Evolutionary conservation across 2,113 vertebrate genomes (phyloP).

Genomic region (Bambusicola thoracicus): DNA sequence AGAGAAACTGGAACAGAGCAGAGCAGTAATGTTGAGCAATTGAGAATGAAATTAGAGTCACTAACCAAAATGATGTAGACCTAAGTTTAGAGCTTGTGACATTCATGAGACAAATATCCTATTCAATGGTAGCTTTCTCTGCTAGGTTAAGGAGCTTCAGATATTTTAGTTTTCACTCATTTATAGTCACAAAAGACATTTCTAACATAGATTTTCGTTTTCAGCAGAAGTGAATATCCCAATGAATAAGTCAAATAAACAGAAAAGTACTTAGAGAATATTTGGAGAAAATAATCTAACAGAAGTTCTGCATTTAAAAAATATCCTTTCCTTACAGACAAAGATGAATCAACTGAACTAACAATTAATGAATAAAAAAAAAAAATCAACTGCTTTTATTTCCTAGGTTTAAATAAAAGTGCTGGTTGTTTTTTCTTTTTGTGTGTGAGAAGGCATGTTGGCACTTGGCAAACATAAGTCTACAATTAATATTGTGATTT

Average conservation of each 20-base stretch:
- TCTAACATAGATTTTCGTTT: background rate
- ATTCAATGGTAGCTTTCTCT: background rate
- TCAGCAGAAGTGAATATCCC: no score
- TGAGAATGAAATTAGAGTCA: background rate
- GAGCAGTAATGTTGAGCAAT: background rate
- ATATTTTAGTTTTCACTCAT: background rate
- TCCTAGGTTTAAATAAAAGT: background rate
- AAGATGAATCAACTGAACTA: background rate
- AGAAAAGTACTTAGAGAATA: background rate
- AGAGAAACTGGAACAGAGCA: background rate
- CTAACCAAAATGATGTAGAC: background rate
- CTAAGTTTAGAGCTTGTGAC: background rate
- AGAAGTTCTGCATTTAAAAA: background rate
- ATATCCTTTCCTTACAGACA: background rate
- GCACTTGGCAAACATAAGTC: background rate
- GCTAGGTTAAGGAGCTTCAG: background rate
- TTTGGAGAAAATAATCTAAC: background rate
- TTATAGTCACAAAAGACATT: background rate
- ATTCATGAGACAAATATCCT: background rate
- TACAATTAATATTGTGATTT: background rate
- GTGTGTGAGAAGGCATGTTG: background rate
- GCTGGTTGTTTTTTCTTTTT: no score
- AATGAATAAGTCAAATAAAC: background rate
- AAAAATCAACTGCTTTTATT: background rate
- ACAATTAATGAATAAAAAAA: background rate